Evolutionary conservation across 2,797 vertebrate species (phyloP).

Genomic region (Oceanodroma leucorhoa): DNA sequence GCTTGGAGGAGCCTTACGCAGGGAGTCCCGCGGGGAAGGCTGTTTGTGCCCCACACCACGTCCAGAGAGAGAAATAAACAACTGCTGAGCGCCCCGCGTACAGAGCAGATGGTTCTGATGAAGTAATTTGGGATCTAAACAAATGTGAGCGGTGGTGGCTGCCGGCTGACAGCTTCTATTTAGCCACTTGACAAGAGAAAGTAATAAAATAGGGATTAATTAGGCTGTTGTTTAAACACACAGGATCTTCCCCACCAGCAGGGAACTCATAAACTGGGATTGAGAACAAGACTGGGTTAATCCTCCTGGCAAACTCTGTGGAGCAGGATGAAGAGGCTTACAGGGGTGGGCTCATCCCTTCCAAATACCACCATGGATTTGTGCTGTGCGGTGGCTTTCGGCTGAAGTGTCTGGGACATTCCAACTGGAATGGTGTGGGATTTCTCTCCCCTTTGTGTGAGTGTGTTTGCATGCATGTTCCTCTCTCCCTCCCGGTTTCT

Average conservation of each 20-base stretch:
- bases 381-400: neutral
- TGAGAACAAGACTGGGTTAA: constrained; percentile 91
- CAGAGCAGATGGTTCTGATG: constrained; percentile 62
- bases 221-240: constrained; percentile 93
- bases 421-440: neutral
- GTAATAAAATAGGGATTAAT: constrained; percentile 96
- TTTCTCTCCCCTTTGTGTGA: neutral
- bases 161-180: constrained; percentile 46
- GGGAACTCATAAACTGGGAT: constrained; percentile 92
- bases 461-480: neutral
- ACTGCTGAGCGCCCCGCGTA: neutral
- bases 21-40: too few relatives aligned
- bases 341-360: constrained; percentile 12
- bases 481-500: neutral
- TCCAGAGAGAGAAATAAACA: constrained; percentile 7
- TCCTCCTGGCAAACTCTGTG: constrained; percentile 72
- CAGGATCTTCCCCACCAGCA: constrained; percentile 80
- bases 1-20: neutral
- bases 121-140: constrained; percentile 53
- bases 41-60: neutral
- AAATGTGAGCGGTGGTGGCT: neutral
- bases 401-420: neutral
- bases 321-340: constrained; percentile 41
- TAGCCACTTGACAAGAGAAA: constrained; percentile 86
- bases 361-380: constrained; percentile 46